Conservation (phyloP, 2,113 vertebrate species). For the Sterna hirundo region DNA sequence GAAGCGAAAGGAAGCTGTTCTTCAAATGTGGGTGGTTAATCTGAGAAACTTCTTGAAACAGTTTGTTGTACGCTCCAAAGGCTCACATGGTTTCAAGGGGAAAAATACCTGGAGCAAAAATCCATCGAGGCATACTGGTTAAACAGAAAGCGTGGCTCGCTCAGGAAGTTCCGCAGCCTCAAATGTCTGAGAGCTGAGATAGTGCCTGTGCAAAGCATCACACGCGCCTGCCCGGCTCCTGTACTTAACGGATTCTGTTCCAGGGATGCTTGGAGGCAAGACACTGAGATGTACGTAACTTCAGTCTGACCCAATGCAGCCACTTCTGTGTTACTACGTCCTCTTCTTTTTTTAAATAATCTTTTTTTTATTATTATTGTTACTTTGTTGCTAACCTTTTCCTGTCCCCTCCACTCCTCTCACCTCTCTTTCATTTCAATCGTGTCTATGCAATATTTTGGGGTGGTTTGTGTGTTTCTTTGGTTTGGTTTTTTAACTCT, state of each 20-base stretch:
- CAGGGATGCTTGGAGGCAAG: accelerated
- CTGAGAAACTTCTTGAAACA: background rate
- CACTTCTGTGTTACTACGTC: background rate
- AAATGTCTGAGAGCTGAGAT: background rate
- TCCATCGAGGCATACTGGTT: background rate
- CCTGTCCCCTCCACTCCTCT: background rate
- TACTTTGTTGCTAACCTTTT: background rate
- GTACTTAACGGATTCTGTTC: accelerated
- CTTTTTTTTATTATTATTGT: background rate
- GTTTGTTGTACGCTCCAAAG: background rate
- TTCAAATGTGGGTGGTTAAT: background rate
- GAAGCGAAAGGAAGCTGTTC: background rate
- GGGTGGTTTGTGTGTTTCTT: background rate
- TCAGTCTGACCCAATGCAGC: background rate
- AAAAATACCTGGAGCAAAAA: background rate
- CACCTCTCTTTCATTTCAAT: background rate
- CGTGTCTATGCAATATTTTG: background rate
- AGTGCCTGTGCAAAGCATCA: background rate
- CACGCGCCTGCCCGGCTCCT: accelerated
- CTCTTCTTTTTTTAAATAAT: background rate
- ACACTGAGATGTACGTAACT: background rate
- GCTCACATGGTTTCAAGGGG: background rate
- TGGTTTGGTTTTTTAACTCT: background rate
- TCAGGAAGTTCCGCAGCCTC: background rate
- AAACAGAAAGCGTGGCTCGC: background rate